Evolutionary conservation across 2,888 invertebrate species (phyloP).

Genomic region (Epistrophella euchroma): DNA sequence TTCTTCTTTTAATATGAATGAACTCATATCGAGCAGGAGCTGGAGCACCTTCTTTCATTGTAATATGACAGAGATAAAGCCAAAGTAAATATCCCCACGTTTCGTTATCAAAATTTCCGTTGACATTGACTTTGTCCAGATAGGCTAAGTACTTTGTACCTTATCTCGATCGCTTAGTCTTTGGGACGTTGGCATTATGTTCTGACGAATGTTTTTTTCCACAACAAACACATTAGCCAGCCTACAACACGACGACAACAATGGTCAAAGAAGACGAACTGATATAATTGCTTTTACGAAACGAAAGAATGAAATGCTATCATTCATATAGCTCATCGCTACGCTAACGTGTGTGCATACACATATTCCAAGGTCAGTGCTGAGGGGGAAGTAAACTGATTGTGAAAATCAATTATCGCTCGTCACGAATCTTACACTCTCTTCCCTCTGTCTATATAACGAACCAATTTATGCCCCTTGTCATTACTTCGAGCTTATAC

Average conservation of each 20-base stretch:
- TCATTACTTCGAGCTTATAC: neutral
- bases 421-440: slow-evolving; percentile 60
- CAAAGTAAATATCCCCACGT: slow-evolving; percentile 26
- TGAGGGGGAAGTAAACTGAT: slow-evolving; percentile 48
- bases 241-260: neutral
- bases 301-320: slow-evolving; percentile 26
- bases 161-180: slow-evolving; percentile 60
- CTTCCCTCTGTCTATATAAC: neutral
- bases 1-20: slow-evolving; percentile 50
- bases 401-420: slow-evolving; percentile 70
- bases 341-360: slow-evolving; percentile 16
- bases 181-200: neutral
- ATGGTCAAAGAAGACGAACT: neutral
- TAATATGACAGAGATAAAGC: slow-evolving; percentile 5
- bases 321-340: slow-evolving; percentile 7
- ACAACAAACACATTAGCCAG: neutral
- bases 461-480: neutral
- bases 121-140: slow-evolving; percentile 72
- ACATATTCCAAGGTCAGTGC: slow-evolving; percentile 56
- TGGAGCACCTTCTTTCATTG: slow-evolving; percentile 5
- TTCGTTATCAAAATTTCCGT: slow-evolving; percentile 61
- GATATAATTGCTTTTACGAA: neutral
- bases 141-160: slow-evolving; percentile 31
- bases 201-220: slow-evolving; percentile 48
- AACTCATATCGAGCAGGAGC: slow-evolving; percentile 30